Base-by-base conservation (phyloP, 2,888 invertebrate genomes). In the Macrophya alboannulata region DNA sequence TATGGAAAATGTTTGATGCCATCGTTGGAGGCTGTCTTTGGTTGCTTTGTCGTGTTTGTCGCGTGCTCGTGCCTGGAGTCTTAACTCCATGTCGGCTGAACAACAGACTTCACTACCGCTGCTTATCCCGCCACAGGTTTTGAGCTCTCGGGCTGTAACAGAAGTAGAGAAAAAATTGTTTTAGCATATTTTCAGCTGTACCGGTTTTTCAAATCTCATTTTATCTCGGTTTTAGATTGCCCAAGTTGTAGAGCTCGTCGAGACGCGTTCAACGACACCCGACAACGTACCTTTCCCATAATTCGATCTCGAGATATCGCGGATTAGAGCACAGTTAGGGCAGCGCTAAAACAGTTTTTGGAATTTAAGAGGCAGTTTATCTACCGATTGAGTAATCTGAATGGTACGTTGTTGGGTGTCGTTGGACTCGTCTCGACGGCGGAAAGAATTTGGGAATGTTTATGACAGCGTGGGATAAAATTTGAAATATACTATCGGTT, bases 41-140 rank as follows among this genome's bases (percentile, higher is more conserved):
- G 97, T 95, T 87, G 96, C 96, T 89, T 95, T 95, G 90, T 97
- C 97, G 90, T 98, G 96, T 92, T 97, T 97, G 89, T 96, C 95
- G 85, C 96, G 95, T 90, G 97, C 97, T 89, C 96, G 95, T 88
- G 95, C 95, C 88, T 96, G 95, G 92, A 98, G 95, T 89, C 96
- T 95, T 77, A 95, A 94, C 92, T 98, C 97, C 94, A 96, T 95
- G 86, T 94, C 94, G 86, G 95, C 94, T 4, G 96, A 95, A 92
- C 97, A 97, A 90, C 97, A 98, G 4, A 93, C 93, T 87, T 93
- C 93, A 45, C 93, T 92, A n/a, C 93, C 93, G 86, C 91, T 93
- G 85, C 92, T 92, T 88, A 91, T 90, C 77, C 93, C 92, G 79
- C 93, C 93, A 88, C 93, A 93, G 88, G 90, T 91, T 87, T 91